phyloP scores from a whole-genome alignment of 2,888 invertebrate genomes.

The Agrotis clavis region DNA sequence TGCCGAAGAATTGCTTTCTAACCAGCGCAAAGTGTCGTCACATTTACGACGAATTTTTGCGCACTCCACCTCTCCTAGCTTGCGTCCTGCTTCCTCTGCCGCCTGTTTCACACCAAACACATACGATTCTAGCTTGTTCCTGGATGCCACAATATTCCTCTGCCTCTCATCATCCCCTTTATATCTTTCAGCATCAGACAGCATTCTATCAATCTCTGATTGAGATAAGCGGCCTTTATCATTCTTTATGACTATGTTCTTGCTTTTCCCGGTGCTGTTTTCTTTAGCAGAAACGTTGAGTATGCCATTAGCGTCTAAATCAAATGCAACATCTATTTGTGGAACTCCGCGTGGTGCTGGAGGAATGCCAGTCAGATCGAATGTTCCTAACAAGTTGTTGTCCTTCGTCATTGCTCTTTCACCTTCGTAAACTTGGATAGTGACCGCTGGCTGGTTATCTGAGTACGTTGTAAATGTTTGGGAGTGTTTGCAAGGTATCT shows the following conservation, averaged over 20 bases:
- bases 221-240: constrained; percentile 95
- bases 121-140: constrained; percentile 94
- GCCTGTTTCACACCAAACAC: constrained; percentile 93
- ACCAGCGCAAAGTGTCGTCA: constrained; percentile 92
- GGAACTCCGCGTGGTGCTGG: constrained; percentile 93
- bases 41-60: constrained; percentile 87
- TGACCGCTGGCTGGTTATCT: constrained; percentile 95
- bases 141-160: constrained; percentile 92
- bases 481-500: constrained; percentile 93
- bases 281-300: constrained; percentile 95
- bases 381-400: constrained; percentile 93
- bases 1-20: constrained; percentile 93
- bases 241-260: constrained; percentile 95
- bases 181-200: constrained; percentile 94
- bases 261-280: constrained; percentile 92
- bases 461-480: constrained; percentile 95
- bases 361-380: constrained; percentile 93
- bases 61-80: constrained; percentile 92
- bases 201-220: constrained; percentile 96
- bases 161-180: constrained; percentile 93
- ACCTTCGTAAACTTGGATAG: constrained; percentile 94
- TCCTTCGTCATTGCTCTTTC: constrained; percentile 95
- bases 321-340: constrained; percentile 93
- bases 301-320: constrained; percentile 95
- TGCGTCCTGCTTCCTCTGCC: constrained; percentile 90